Percentiles rank a stretch among this genome's conserved stretches.
phyloP scores from a whole-genome alignment of 2,113 vertebrate species.

The Epinephelus cyanopodus region DNA sequence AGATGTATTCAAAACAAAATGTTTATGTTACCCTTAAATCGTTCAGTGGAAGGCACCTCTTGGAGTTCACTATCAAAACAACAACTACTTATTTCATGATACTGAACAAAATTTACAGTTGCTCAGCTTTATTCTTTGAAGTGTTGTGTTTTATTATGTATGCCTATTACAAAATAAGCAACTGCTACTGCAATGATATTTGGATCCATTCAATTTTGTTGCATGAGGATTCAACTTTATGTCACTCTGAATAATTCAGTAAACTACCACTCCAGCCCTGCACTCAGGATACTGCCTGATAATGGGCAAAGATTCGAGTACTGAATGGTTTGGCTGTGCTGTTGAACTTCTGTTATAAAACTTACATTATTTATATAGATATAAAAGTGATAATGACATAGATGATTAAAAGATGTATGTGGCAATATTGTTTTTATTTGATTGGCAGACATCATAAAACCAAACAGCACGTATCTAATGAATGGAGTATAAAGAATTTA shows the following conservation, averaged over 20 bases:
- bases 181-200: too few relatives aligned
- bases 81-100: too few relatives aligned
- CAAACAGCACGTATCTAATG: not conserved
- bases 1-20: not conserved
- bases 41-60: too few relatives aligned
- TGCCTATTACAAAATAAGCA: too few relatives aligned
- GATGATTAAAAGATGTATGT: not conserved
- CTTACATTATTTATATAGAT: not conserved
- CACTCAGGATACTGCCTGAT: too few relatives aligned
- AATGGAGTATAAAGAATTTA: not conserved
- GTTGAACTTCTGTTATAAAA: not conserved
- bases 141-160: too few relatives aligned
- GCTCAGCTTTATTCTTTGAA: too few relatives aligned
- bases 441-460: not conserved
- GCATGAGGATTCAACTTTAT: too few relatives aligned
- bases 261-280: too few relatives aligned
- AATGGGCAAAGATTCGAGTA: not conserved
- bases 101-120: too few relatives aligned
- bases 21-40: not conserved
- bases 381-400: not conserved
- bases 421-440: not conserved
- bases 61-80: too few relatives aligned
- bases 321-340: not conserved
- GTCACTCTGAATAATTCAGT: too few relatives aligned
- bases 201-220: not conserved